Evolutionary conservation across 2,797 vertebrate species (phyloP).

Genomic region (Salarias fasciatus): DNA sequence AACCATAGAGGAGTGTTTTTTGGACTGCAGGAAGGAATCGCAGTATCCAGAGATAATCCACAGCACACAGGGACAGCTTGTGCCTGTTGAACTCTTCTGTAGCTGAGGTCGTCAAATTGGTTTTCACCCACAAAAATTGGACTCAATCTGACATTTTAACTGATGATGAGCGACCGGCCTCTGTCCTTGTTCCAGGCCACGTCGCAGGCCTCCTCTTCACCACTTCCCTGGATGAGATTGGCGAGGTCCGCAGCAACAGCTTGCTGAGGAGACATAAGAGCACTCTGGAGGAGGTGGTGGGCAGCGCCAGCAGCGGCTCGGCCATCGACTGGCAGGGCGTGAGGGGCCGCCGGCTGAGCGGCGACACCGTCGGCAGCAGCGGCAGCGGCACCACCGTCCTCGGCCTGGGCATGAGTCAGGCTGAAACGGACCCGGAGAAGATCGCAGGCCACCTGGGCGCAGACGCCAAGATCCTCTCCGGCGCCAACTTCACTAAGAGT

Average conservation of each 20-base stretch:
- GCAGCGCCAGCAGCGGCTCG: conserved; percentile 51
- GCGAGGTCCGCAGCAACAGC: conserved; percentile 78
- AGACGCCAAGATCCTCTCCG: conserved; percentile 70
- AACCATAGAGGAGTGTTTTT: too few species aligned
- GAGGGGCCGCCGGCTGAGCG: conserved; percentile 73
- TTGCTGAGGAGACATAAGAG: conserved; percentile 85
- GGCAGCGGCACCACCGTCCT: conserved; percentile 66
- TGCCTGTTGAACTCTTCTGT: too few species aligned
- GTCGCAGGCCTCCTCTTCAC: conserved; percentile 80
- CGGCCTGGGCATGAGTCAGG: conserved; percentile 71
- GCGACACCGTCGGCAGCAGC: conserved; percentile 56
- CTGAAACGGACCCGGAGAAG: conserved; percentile 72
- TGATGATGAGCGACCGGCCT: too few species aligned
- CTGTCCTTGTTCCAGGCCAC: conserved; percentile 66
- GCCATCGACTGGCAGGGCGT: conserved; percentile 71
- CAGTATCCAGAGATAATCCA: too few species aligned
- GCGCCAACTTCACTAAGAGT: conserved; percentile 45
- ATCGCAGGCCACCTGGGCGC: conserved; percentile 73
- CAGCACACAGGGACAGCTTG: too few species aligned
- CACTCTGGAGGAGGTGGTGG: conserved; percentile 80
- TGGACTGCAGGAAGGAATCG: too few species aligned
- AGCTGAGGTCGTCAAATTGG: too few species aligned
- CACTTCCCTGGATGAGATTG: conserved; percentile 79
- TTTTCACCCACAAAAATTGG: too few species aligned
- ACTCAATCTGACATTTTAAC: too few species aligned